Percentiles rank a stretch among this genome's conserved stretches.
phyloP scores from a whole-genome alignment of 2,113 vertebrate genomes.

The Hippocampus guttulatus region DNA sequence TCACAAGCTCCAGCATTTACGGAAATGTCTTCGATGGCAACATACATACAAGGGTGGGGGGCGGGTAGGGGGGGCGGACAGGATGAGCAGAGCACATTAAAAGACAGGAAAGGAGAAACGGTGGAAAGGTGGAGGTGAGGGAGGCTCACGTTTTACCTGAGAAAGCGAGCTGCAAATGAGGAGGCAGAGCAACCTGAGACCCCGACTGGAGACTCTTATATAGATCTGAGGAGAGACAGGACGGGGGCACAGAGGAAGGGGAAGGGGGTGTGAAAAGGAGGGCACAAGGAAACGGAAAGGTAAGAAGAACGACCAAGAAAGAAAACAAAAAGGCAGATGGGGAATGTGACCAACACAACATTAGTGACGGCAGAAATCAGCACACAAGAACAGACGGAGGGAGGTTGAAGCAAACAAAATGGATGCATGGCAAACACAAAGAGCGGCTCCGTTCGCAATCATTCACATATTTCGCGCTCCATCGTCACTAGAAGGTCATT shows the following conservation, averaged over 20 bases:
- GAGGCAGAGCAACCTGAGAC: conserved; percentile 88
- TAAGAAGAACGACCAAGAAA: not conserved
- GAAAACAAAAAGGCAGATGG: not conserved
- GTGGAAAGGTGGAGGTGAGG: conserved; percentile 20
- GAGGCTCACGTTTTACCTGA: conserved; percentile 81
- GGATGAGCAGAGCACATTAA: conserved; percentile 39
- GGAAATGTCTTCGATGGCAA: conserved; percentile 1
- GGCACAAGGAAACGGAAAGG: not conserved
- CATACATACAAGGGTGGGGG: not conserved
- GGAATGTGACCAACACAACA: conserved; percentile 1
- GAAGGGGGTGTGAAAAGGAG: not conserved
- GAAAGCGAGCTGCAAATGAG: conserved; percentile 94
- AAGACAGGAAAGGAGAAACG: conserved; percentile 25
- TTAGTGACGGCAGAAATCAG: not conserved
- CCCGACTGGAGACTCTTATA: conserved; percentile 98
- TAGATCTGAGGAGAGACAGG: conserved; percentile 84
- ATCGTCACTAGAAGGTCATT: not conserved
- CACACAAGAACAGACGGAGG: conserved; percentile 1
- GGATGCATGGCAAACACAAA: conserved; percentile 49
- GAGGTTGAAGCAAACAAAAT: conserved; percentile 50
- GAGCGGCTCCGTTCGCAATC: conserved; percentile 18
- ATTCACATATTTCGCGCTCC: not conserved
- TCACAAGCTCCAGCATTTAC: not conserved
- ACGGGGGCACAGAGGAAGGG: conserved; percentile 27
- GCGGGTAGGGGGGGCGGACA: conserved; percentile 13